phyloP scores from a whole-genome alignment of 2,888 invertebrate genomes.

The Epirrita christyi region DNA sequence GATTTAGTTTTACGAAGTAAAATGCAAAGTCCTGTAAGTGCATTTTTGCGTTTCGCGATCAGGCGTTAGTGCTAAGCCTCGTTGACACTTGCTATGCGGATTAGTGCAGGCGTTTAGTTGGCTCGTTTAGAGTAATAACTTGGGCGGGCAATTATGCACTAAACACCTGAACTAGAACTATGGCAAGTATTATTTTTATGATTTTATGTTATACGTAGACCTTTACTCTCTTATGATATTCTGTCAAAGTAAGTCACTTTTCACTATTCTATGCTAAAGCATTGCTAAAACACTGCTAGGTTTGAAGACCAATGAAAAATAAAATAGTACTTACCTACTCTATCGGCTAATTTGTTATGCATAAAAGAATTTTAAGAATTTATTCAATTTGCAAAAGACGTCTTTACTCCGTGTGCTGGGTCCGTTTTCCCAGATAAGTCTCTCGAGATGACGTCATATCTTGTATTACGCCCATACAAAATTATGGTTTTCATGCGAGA shows the following conservation, averaged over 20 bases:
- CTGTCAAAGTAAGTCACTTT: conserved; percentile 18
- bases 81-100: conserved; percentile 9
- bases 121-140: not conserved
- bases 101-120: conserved; percentile 16
- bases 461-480: too few relatives aligned
- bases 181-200: conserved; percentile 10
- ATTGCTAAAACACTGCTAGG: conserved; percentile 20
- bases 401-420: too few relatives aligned
- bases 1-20: conserved; percentile 15
- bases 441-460: too few relatives aligned
- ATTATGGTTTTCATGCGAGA: too few relatives aligned
- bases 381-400: conserved; percentile 29
- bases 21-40: conserved; percentile 15
- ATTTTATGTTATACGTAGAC: conserved; percentile 12
- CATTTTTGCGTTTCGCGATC: conserved; percentile 20
- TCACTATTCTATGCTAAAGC: conserved; percentile 23
- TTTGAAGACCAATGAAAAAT: conserved; percentile 25
- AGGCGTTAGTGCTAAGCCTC: conserved; percentile 7
- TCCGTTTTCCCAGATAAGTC: too few relatives aligned
- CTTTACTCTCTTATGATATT: conserved; percentile 19
- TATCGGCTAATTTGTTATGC: conserved; percentile 19
- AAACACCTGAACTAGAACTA: conserved; percentile 1
- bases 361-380: conserved; percentile 5
- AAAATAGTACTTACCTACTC: not conserved
- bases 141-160: conserved; percentile 5